Base-by-base conservation (phyloP, 2,113 vertebrate genomes). In the Peucedramus taeniatus region DNA sequence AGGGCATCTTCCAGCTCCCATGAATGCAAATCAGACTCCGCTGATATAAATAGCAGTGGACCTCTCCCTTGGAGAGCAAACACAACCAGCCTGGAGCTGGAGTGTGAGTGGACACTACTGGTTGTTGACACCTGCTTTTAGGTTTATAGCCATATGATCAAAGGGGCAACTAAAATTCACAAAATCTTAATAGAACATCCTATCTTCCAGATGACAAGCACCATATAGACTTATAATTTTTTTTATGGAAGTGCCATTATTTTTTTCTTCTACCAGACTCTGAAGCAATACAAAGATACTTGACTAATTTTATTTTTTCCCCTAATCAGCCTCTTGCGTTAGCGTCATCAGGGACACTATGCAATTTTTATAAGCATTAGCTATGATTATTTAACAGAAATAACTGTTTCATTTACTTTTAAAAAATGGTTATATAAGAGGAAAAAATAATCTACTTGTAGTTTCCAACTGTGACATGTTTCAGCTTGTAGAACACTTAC, bases 341-440 rank as follows among this genome's bases (percentile, higher is more conserved):
- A 64, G 49, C 22, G 27, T 91, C 70, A 64, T 87, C 37, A 49
- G 60, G 75, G 66, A 91, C 57, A 75, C 40, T 30, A 17, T 49
- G 40, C 33, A 90, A 82, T 54, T 94, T 93, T 94, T 87, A 72
- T 83, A 90, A 90, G 77, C n/a, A 74, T 77, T 75, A 90, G 42
- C 23, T 88, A 57, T 84, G 44, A 93, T 90, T 96, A 72, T 82
- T 94, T 93, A 92, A 93, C 40, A 91, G 64, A 94, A 89, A 94
- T 50, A 91, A 94, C 69, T 49, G 9, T 39, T 88, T 60, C 13
- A 54, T 68, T 94, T 82, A 76, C 61, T 61, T 61, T 87, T 50
- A 12, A 59, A 87, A 74, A 65, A 49, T 35, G 1, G 26, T 86
- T 86, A 61, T 82, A 31, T 42, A 57, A 81, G 30, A 94, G 37